Percentiles rank a stretch among this genome's conserved stretches.
Evolutionary conservation across 2,888 invertebrate genomes (phyloP).

Genomic region (Volucella zonaria): DNA sequence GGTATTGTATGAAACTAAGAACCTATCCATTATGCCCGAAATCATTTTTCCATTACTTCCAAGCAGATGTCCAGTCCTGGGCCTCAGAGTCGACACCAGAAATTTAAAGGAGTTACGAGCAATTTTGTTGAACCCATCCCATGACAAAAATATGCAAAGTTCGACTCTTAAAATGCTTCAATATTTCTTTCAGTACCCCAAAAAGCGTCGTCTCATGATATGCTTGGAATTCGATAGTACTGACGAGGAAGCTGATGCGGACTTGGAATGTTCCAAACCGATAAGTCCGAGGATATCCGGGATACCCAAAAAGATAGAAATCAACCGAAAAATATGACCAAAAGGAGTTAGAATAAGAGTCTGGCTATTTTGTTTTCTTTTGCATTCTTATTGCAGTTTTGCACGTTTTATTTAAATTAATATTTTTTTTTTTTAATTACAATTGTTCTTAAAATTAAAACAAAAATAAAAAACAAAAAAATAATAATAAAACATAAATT

Average conservation of each 20-base stretch:
- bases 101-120: constrained; percentile 23
- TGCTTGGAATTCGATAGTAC: constrained; percentile 24
- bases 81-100: constrained; percentile 25
- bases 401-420: constrained; percentile 69
- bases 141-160: neutral
- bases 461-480: constrained; percentile 43
- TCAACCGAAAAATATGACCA: constrained; percentile 9
- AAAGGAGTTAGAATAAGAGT: neutral
- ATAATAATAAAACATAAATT: constrained; percentile 64
- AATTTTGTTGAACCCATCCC: constrained; percentile 10
- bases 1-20: constrained; percentile 50
- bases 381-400: constrained; percentile 72
- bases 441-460: constrained; percentile 66
- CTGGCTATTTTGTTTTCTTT: constrained; percentile 10
- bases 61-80: constrained; percentile 33
- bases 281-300: neutral
- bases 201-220: constrained; percentile 36
- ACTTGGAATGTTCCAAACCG: neutral
- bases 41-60: constrained; percentile 2
- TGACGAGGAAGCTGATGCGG: constrained; percentile 8
- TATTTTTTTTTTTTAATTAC: constrained; percentile 44
- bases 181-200: constrained; percentile 22
- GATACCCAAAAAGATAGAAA: constrained; percentile 32
- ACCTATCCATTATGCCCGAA: constrained; percentile 27
- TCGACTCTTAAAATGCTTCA: neutral